Base-by-base conservation (phyloP, 1,140 invertebrate species). In the Thaumetopoea pityocampa region DNA sequence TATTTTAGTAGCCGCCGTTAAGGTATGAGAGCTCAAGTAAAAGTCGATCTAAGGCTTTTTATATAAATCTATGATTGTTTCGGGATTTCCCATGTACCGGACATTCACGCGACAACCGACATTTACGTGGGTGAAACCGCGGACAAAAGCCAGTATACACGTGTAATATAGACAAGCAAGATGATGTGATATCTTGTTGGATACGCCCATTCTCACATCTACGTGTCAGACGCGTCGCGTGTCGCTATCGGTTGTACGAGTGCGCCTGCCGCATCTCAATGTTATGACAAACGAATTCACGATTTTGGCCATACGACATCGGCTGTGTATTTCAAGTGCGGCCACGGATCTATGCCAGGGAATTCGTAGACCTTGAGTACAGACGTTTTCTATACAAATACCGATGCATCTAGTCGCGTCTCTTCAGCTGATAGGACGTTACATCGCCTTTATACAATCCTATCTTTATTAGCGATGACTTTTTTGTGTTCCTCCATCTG, bases 341-440 rank as follows among this genome's bases (percentile, higher is more conserved):
- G 67, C 67, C 65, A 48, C 45, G 61, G 55, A 70, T 40, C 53
- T 57, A 68, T 74, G 74, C 78, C 78, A 82, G 73, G 42, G 71
- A 82, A 82, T 82, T 65, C 50, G 48, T 32, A 68, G 57, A 66
- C 69, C 70, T 78, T 72, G 67, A 40, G 43, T 51, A 44, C 37
- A 42, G 53, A 56, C 57, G 69, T 53, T 69, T 71, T 74, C 67
- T 63, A 57, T 59, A 45, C 44, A 56, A 54, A 77, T 64, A 63
- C 53, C 51, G 48, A 11, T 49, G 51, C 56, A 49, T 42, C 49
- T 70, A 71, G 64, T 74, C 53, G 52, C 32, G 49, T 62, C 58
- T 50, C 69, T 63, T 61, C 49, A 40, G 35, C 48, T 40, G 59
- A 52, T 66, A 55, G 55, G 61, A 44, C 45, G 56, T 35, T 53